Conservation (phyloP, 1,140 invertebrate genomes). For the Eumaeus atala region DNA sequence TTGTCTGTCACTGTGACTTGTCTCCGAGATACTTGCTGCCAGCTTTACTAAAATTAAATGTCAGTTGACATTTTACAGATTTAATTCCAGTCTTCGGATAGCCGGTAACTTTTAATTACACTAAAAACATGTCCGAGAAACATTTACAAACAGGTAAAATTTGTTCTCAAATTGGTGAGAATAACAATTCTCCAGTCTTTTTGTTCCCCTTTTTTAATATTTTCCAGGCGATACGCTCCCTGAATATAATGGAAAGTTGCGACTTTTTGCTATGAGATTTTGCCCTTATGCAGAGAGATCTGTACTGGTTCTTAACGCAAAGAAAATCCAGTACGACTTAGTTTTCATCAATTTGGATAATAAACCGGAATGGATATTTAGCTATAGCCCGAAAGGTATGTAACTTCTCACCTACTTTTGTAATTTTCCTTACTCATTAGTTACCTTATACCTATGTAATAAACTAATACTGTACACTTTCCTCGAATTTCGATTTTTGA, state of each 20-base stretch:
- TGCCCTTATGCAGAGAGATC: conserved; percentile 92
- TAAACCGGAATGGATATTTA: conserved; percentile 87
- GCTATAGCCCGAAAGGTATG: conserved; percentile 78
- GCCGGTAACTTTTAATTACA: no score
- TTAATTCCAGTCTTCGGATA: no score
- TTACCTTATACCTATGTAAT: no score
- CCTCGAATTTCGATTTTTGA: no score
- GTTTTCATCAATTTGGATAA: conserved; percentile 87
- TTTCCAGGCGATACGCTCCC: conserved; percentile 55
- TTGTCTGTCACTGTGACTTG: no score
- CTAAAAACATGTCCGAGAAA: conserved; percentile 56
- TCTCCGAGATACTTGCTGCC: no score
- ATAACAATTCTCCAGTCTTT: conserved; percentile 12
- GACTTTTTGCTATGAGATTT: conserved; percentile 92
- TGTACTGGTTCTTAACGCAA: conserved; percentile 87
- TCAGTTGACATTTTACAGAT: no score
- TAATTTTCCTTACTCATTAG: no score
- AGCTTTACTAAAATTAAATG: no score
- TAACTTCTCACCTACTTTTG: background rate
- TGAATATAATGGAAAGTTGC: conserved; percentile 76
- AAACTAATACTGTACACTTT: no score
- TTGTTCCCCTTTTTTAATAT: conserved; percentile 22
- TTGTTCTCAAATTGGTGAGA: conserved; percentile 9
- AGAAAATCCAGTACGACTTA: conserved; percentile 88
- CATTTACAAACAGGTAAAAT: conserved; percentile 63